Evolutionary conservation across 2,113 vertebrate genomes (phyloP).

Genomic region (Pachypanchax playfairii): DNA sequence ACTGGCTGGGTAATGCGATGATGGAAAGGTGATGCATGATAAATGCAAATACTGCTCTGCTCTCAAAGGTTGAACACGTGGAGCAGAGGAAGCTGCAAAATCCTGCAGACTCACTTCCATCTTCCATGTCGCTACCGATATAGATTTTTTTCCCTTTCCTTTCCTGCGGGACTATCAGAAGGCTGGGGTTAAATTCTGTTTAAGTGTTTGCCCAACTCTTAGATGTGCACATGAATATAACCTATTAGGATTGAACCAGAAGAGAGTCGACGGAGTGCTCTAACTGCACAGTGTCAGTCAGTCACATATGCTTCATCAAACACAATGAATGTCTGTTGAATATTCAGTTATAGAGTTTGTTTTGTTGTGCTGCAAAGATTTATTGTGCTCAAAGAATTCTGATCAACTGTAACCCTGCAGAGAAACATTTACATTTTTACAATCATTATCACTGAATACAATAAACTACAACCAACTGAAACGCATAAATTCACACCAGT

Average conservation of each 20-base stretch:
- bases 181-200: constrained; percentile 36
- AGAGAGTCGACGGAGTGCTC: constrained; percentile 12
- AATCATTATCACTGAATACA: neutral
- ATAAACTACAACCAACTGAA: too few species aligned
- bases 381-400: constrained; percentile 5
- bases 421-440: constrained; percentile 13
- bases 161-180: constrained; percentile 27
- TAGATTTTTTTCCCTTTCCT: constrained; percentile 4
- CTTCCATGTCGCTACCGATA: constrained; percentile 14
- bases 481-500: constrained; percentile 6
- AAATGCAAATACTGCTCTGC: constrained; percentile 34
- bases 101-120: constrained; percentile 26
- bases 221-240: constrained; percentile 39
- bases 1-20: constrained; percentile 44
- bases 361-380: constrained; percentile 8
- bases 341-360: constrained; percentile 15
- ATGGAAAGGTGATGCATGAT: constrained; percentile 56
- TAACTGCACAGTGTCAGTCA: constrained; percentile 5
- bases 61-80: constrained; percentile 19
- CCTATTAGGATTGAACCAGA: constrained; percentile 26
- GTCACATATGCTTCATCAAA: constrained; percentile 29
- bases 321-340: constrained; percentile 26
- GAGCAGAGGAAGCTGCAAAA: constrained; percentile 21
- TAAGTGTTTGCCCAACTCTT: constrained; percentile 28
- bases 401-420: constrained; percentile 27